Evolutionary conservation across 1,140 invertebrate genomes (phyloP).

Genomic region (Reticulitermes speratus): DNA sequence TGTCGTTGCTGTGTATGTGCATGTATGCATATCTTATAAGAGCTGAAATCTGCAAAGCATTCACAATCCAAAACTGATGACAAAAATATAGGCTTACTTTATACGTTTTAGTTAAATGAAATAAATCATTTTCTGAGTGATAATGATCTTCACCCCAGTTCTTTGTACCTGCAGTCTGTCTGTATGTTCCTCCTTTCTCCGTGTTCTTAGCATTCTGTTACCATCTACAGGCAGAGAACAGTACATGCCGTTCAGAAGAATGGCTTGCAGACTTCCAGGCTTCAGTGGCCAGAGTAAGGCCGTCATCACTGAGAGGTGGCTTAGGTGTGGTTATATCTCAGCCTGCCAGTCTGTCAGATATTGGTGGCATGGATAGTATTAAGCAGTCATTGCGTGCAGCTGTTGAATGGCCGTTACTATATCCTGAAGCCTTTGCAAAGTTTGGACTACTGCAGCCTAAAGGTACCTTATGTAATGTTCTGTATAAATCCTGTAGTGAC

Average conservation of each 20-base stretch:
- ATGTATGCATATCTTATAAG: no score
- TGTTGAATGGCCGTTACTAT: slow-evolving; percentile 63
- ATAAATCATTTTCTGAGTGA: no score
- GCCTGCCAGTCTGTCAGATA: slow-evolving; percentile 56
- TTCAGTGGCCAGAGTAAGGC: slow-evolving; percentile 46
- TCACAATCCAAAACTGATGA: no score
- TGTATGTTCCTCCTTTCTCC: no score
- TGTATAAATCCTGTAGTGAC: no score
- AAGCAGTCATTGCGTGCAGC: slow-evolving; percentile 62
- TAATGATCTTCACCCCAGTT: no score
- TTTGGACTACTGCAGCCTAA: slow-evolving; percentile 60
- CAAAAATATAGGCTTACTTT: no score
- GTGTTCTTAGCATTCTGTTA: no score
- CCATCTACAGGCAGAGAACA: neutral
- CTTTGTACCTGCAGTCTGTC: no score
- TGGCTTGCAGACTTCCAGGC: slow-evolving; percentile 39
- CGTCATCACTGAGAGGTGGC: slow-evolving; percentile 56
- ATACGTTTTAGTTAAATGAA: no score
- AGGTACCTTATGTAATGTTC: slow-evolving; percentile 43
- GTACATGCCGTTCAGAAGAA: neutral
- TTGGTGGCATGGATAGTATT: slow-evolving; percentile 64
- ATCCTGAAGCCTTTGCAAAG: slow-evolving; percentile 58
- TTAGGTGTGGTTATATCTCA: slow-evolving; percentile 53
- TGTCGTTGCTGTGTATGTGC: no score
- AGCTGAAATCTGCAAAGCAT: no score